Evolutionary conservation across 2,113 vertebrate genomes (phyloP).

Genomic region (Brienomyrus longianalis): DNA sequence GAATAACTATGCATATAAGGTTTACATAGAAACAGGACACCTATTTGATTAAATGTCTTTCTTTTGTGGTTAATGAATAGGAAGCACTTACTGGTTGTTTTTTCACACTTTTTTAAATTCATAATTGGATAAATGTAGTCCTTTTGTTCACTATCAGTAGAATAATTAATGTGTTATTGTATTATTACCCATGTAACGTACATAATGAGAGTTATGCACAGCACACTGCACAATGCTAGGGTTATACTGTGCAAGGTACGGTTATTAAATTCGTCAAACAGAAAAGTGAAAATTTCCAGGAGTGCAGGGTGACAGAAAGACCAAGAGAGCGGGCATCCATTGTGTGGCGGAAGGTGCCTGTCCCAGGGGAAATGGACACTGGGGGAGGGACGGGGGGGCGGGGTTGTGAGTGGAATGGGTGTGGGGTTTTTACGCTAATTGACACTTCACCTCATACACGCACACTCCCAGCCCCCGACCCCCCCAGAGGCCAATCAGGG

Average conservation of each 20-base stretch:
- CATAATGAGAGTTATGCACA: not conserved
- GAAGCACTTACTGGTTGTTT: not conserved
- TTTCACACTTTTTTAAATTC: not conserved
- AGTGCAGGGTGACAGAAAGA: not conserved
- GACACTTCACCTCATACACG: conserved; percentile 66
- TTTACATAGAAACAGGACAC: not conserved
- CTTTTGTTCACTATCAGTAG: not conserved
- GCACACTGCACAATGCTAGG: not conserved
- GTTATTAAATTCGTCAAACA: not conserved
- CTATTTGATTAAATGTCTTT: not conserved
- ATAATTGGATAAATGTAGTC: not conserved
- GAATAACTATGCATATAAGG: not conserved
- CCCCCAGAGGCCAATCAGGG: conserved; percentile 67
- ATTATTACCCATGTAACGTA: not conserved
- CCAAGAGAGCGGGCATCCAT: not conserved
- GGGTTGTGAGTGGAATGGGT: conserved; percentile 53
- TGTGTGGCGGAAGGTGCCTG: not conserved
- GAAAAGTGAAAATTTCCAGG: not conserved
- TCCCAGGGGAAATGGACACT: not conserved
- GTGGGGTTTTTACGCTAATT: conserved; percentile 71
- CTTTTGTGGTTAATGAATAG: not conserved
- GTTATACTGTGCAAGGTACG: not conserved
- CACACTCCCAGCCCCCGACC: conserved; percentile 35
- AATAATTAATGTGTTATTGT: not conserved
- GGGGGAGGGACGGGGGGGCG: not conserved